A percentile compares a stretch with the other conserved stretches of the same genome.
Evolutionary conservation across 2,888 invertebrate species (phyloP).

Genomic region (Ditylenchus weischeri): DNA sequence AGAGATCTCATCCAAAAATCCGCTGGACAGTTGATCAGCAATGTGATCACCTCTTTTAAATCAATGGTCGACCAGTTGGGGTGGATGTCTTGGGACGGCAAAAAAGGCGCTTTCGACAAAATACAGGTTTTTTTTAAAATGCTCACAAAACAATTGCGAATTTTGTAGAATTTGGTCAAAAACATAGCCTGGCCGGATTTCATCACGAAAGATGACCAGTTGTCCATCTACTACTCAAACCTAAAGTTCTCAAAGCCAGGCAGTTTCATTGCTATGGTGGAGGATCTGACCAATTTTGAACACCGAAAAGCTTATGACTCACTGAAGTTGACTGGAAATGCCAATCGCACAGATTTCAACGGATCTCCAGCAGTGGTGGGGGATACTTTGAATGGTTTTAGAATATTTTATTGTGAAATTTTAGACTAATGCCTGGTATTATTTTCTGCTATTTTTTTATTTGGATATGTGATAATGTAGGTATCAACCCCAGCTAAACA

Average conservation of each 20-base stretch:
- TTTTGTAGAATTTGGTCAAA: constrained; percentile 40
- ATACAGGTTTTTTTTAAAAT: constrained; percentile 26
- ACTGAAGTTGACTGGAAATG: background rate
- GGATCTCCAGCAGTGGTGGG: constrained; percentile 42
- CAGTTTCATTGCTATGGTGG: constrained; percentile 20
- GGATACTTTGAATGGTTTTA: background rate
- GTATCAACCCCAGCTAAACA: constrained; percentile 33
- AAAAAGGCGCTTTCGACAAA: constrained; percentile 48
- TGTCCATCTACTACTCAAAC: background rate
- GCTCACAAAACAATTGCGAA: background rate
- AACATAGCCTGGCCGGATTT: constrained; percentile 53
- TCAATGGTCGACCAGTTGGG: constrained; percentile 48
- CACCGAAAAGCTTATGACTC: background rate
- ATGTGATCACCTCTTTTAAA: constrained; percentile 34
- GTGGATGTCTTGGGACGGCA: constrained; percentile 50
- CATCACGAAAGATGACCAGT: constrained; percentile 37
- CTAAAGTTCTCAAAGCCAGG: background rate
- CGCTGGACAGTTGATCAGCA: constrained; percentile 8
- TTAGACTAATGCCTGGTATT: constrained; percentile 15
- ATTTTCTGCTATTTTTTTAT: too few relatives aligned
- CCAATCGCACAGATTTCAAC: constrained; percentile 47
- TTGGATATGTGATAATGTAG: too few relatives aligned
- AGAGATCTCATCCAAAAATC: constrained; percentile 3
- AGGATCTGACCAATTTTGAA: background rate
- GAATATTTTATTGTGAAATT: background rate